Conservation (phyloP, 2,888 invertebrate genomes). For the Hirtodrosophila cameraria region DNA sequence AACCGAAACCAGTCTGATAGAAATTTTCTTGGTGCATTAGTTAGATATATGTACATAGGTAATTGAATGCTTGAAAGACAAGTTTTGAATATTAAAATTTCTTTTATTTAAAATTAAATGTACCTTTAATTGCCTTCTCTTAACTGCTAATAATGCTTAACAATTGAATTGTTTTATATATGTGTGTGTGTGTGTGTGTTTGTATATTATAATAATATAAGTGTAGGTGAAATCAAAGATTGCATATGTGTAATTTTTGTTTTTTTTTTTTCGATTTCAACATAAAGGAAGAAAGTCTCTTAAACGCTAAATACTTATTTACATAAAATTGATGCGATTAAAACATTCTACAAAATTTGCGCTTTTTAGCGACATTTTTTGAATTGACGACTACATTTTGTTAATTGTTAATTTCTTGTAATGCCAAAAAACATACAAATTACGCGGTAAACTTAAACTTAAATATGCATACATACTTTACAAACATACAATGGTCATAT, state of each 20-base stretch:
- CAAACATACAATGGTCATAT: slow-evolving; percentile 71
- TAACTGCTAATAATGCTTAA: slow-evolving; percentile 76
- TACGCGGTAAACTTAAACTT: slow-evolving; percentile 54
- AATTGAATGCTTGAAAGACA: slow-evolving; percentile 1
- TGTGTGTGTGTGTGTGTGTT: slow-evolving; percentile 47
- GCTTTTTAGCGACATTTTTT: slow-evolving; percentile 56
- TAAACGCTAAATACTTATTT: slow-evolving; percentile 69
- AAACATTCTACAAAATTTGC: slow-evolving; percentile 67
- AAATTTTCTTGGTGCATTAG: too few relatives aligned
- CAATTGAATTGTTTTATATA: slow-evolving; percentile 75
- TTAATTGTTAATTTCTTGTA: slow-evolving; percentile 57
- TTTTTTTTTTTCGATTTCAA: slow-evolving; percentile 20
- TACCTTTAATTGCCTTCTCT: slow-evolving; percentile 78
- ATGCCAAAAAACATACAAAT: slow-evolving; percentile 70
- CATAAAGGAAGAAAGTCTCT: slow-evolving; percentile 40
- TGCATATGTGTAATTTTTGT: slow-evolving; percentile 30
- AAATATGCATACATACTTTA: slow-evolving; percentile 74
- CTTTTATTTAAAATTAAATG: slow-evolving; percentile 72
- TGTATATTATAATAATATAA: slow-evolving; percentile 29
- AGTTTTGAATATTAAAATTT: slow-evolving; percentile 55
- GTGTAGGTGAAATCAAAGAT: slow-evolving; percentile 26
- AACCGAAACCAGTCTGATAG: too few relatives aligned
- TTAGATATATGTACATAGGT: neutral
- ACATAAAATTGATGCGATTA: slow-evolving; percentile 59
- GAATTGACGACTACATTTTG: slow-evolving; percentile 70